Evolutionary conservation across 2,113 vertebrate genomes (phyloP), one percentile per base, ranked within the genome.

Genomic region (Peromyscus maniculatus): DNA sequence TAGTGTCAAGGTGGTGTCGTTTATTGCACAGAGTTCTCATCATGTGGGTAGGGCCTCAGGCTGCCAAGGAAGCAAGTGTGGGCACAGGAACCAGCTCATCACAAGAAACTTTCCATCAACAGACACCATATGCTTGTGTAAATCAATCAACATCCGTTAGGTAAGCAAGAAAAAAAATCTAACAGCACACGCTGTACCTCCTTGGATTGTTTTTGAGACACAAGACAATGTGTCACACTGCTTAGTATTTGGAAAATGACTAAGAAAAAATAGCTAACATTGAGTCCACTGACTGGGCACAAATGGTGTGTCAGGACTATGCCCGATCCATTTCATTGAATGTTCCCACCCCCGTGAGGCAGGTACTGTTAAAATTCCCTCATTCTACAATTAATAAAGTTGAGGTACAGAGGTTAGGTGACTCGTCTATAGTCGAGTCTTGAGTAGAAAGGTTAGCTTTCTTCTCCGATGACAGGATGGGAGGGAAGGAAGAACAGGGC

Each of bases 41-140:
- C 13, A 46, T 36, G 0, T 16, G 7, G 46, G 67, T 11, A 12
- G 55, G 46, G 67, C 59, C 21, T 33, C 6, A 12, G 55, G 16
- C 67, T 93, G n/a, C 91, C 59, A 39, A 67, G 71, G 59, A 93
- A 86, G 90, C 36, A 22, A 15, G 52, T 69, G 91, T 96, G 96
- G 77, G 94, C 46, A 15, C 0, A 22, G 91, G 72, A 89, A 75
- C 66, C 89, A 43, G 46, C 75, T 94, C 96, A 55, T 89, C 82
- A 36, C 89, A 67, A 96, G 75, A 88, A 36, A 82, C 75, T 88
- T 88, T 64, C 2, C 9, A 69, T 89, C 97, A 96, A 87, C 91
- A 96, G 95, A 96, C 78, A 93, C 95, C 97, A 94, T 94, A 93
- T 94, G 95, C 82, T 83, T 43, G 82, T 26, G 46, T 82, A 91